A percentile compares a stretch with the other conserved stretches of the same genome.
These are phyloP conservation scores for Matsumurasca onukii DNA, from an alignment of 1,140 invertebrate species.

Conservation along the genomic window DNA sequence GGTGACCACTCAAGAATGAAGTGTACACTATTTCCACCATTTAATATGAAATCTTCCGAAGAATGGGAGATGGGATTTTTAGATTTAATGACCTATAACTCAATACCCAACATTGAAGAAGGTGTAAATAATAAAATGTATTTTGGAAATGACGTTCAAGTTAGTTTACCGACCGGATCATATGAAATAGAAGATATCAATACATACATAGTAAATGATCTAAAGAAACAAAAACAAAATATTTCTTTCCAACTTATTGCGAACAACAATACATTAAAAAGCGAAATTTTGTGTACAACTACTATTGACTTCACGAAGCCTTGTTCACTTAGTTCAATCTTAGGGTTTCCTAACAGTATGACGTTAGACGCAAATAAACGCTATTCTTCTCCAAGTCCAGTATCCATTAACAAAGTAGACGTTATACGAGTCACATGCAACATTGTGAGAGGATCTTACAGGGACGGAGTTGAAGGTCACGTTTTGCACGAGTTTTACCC, in stretches of 20 bases:
- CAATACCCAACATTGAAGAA: slow-evolving; percentile 27
- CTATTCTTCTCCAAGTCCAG: slow-evolving; percentile 6
- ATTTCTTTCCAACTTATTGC: not conserved
- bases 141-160: not conserved
- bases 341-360: not conserved
- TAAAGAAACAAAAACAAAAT: not conserved
- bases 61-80: slow-evolving; percentile 13
- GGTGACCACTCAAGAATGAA: not conserved
- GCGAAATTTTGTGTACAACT: slow-evolving; percentile 10
- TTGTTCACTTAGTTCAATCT: not conserved
- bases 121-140: slow-evolving; percentile 8
- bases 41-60: not conserved
- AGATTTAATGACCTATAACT: slow-evolving; percentile 19
- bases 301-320: not conserved
- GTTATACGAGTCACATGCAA: slow-evolving; percentile 32
- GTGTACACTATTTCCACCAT: slow-evolving; percentile 8
- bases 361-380: not conserved
- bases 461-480: slow-evolving; percentile 41
- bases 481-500: slow-evolving; percentile 45
- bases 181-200: slow-evolving; percentile 16
- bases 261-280: slow-evolving; percentile 18
- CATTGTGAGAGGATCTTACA: slow-evolving; percentile 39
- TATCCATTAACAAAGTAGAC: slow-evolving; percentile 24
- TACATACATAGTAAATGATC: not conserved
- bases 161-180: slow-evolving; percentile 25